These are phyloP conservation scores for Crocodylus rhombifer DNA, from an alignment of 2,797 vertebrate species.

Conservation along the genomic window DNA sequence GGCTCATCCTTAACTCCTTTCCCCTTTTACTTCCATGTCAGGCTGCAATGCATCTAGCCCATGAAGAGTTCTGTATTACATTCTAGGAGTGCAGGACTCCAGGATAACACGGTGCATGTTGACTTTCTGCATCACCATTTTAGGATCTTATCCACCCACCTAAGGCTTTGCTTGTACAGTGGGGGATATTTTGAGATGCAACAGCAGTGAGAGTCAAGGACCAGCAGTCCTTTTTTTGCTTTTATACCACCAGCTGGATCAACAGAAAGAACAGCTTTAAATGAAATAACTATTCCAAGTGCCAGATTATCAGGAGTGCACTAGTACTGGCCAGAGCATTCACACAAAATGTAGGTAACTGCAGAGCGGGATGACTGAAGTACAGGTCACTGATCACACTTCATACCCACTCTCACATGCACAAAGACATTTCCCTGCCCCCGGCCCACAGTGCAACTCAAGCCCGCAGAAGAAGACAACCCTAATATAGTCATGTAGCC, in stretches of 20 bases:
- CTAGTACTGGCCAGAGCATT: not conserved
- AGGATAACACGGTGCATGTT: not conserved
- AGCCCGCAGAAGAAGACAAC: not conserved
- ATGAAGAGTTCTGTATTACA: not conserved
- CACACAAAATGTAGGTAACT: not conserved
- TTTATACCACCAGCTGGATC: fast-evolving
- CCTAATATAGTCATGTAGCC: not conserved
- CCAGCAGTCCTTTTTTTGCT: not conserved
- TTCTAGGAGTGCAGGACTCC: not conserved
- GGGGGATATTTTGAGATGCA: not conserved
- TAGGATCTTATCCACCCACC: not conserved
- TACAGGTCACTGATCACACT: not conserved
- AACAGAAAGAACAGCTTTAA: not conserved
- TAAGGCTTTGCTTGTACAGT: not conserved
- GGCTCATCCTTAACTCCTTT: not conserved
- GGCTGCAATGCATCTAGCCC: not conserved
- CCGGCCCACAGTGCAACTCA: not conserved
- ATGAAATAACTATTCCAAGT: not conserved
- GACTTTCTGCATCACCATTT: not conserved
- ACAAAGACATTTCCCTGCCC: not conserved
- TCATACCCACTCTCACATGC: too few species aligned
- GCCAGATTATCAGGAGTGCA: not conserved
- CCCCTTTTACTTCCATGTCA: not conserved
- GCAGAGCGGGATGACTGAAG: not conserved
- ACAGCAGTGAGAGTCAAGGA: not conserved